Evolutionary conservation across 2,113 vertebrate genomes (phyloP).

Genomic region (Zingel zingel): DNA sequence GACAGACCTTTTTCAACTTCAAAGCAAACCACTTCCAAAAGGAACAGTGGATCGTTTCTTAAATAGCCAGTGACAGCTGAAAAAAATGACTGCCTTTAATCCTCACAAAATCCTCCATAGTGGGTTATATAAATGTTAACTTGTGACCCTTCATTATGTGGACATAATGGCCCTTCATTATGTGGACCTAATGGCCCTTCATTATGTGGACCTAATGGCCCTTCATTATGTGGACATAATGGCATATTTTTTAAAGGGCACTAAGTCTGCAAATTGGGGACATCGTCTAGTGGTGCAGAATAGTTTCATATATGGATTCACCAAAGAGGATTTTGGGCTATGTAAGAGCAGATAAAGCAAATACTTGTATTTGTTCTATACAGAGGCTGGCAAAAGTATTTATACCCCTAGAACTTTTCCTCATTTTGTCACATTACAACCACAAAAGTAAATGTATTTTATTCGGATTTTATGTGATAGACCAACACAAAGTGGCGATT

Average conservation of each 20-base stretch:
- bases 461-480: too few relatives aligned
- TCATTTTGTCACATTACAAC: too few relatives aligned
- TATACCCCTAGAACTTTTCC: too few relatives aligned
- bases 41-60: conserved; percentile 30
- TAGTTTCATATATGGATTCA: conserved; percentile 6
- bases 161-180: conserved; percentile 42
- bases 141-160: conserved; percentile 50
- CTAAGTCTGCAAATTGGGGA: conserved; percentile 30
- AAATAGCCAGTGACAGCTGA: conserved; percentile 52
- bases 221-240: conserved; percentile 55
- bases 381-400: too few relatives aligned
- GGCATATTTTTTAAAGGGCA: conserved; percentile 25
- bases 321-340: not conserved
- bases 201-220: conserved; percentile 45
- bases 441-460: too few relatives aligned
- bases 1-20: conserved; percentile 63
- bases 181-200: conserved; percentile 43
- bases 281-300: conserved; percentile 12
- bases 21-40: conserved; percentile 38
- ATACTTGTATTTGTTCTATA: not conserved
- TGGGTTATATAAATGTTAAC: conserved; percentile 52
- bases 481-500: too few relatives aligned
- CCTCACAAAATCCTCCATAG: conserved; percentile 25
- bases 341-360: not conserved
- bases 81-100: conserved; percentile 56